A percentile compares a stretch with the other conserved stretches of the same genome.
Conservation (phyloP, 2,888 invertebrate species). For the Orthosia gracilis region DNA sequence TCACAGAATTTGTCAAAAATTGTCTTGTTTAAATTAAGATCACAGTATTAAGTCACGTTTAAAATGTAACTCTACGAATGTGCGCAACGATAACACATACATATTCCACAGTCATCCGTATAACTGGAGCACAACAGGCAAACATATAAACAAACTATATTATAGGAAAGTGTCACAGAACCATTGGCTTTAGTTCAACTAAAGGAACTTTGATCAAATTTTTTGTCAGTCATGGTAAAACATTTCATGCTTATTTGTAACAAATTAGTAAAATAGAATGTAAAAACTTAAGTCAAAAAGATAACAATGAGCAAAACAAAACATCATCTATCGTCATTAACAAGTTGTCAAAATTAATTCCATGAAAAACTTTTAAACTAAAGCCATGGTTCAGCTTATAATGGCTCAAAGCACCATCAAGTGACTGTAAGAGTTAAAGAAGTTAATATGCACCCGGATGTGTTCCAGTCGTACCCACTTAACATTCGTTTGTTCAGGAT, state of each 20-base stretch:
- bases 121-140: conserved; percentile 83
- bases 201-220: conserved; percentile 67
- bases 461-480: conserved; percentile 84
- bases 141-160: conserved; percentile 70
- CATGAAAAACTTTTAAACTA: conserved; percentile 72
- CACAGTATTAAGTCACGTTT: conserved; percentile 91
- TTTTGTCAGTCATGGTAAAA: conserved; percentile 68
- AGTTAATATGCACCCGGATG: conserved; percentile 85
- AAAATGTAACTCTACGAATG: conserved; percentile 88
- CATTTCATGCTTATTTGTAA: conserved; percentile 66
- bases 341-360: conserved; percentile 60
- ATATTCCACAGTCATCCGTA: conserved; percentile 91
- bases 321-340: conserved; percentile 57
- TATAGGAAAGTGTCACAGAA: conserved; percentile 81
- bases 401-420: conserved; percentile 75
- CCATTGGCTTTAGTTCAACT: conserved; percentile 78
- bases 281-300: conserved; percentile 69
- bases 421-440: conserved; percentile 76
- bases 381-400: conserved; percentile 75
- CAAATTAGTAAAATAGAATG: conserved; percentile 67
- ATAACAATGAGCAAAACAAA: conserved; percentile 68
- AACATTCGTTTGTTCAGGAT: conserved; percentile 82
- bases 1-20: conserved; percentile 89
- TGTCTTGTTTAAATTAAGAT: conserved; percentile 90
- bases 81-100: conserved; percentile 84